Evolutionary conservation across 64 coral and sea anemone genomes (phyloP).

Genomic region (Porites lutea): DNA sequence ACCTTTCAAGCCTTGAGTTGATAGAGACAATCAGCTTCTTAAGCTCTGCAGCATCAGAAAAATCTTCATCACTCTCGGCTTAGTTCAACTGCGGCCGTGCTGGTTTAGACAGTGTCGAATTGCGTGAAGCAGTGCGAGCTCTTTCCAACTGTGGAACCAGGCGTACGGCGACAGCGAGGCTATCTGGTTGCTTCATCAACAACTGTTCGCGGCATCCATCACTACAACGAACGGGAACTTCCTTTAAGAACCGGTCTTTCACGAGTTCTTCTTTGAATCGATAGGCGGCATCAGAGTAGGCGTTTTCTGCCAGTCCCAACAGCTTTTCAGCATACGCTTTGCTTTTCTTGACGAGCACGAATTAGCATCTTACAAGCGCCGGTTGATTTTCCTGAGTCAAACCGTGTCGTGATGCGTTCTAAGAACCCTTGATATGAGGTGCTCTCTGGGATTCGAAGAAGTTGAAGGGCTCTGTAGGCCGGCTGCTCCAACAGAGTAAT

Average conservation of each 20-base stretch:
- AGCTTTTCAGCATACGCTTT: slow-evolving; percentile 51
- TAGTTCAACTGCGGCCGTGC: not conserved
- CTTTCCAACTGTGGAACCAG: slow-evolving; percentile 53
- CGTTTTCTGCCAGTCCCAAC: slow-evolving; percentile 58
- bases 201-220: slow-evolving; percentile 36
- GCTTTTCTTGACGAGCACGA: slow-evolving; percentile 11
- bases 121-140: slow-evolving; percentile 8
- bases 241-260: slow-evolving; percentile 37
- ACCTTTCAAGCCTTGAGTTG: not conserved
- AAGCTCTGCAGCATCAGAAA: slow-evolving; percentile 7
- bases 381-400: slow-evolving; percentile 47
- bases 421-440: slow-evolving; percentile 26
- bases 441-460: slow-evolving; percentile 43
- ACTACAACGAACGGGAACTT: slow-evolving; percentile 1
- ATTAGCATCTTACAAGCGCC: slow-evolving; percentile 44
- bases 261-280: slow-evolving; percentile 43
- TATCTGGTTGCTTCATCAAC: slow-evolving; percentile 24
- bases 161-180: slow-evolving; percentile 47
- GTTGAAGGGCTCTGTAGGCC: slow-evolving; percentile 66
- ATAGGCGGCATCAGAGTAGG: slow-evolving; percentile 36
- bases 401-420: slow-evolving; percentile 1
- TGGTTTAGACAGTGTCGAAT: not conserved
- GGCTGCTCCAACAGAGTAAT: slow-evolving; percentile 64
- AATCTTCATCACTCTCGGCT: not conserved
- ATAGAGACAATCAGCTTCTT: not conserved